Conservation (phyloP, 2,113 vertebrate species). For the Nothoprocta pentlandii region DNA sequence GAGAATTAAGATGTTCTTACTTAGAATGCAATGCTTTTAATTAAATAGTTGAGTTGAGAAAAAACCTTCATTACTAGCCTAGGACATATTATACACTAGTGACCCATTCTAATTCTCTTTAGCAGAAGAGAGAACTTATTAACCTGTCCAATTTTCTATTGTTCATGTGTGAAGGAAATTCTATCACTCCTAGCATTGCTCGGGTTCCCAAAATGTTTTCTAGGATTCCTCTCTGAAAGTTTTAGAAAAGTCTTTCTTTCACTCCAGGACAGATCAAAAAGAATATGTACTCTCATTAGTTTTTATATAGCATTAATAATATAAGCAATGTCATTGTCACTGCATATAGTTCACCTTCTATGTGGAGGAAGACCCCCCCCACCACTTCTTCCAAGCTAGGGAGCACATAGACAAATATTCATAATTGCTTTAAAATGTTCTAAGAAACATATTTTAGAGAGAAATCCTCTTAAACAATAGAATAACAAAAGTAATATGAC, state of each 20-base stretch:
- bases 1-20: not conserved
- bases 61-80: not conserved
- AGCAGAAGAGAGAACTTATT: not conserved
- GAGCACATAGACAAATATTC: not conserved
- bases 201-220: not conserved
- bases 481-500: not conserved
- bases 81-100: not conserved
- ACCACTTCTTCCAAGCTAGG: not conserved
- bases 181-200: not conserved
- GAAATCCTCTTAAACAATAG: not conserved
- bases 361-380: not conserved
- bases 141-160: not conserved
- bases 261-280: not conserved
- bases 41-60: not conserved
- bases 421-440: not conserved
- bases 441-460: not conserved
- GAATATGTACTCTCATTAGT: not conserved
- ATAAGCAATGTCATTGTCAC: not conserved
- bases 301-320: not conserved
- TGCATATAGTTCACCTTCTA: not conserved
- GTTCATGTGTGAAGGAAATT: not conserved
- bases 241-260: not conserved
- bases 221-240: not conserved
- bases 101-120: not conserved
- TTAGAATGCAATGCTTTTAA: not conserved